Evolutionary conservation across 2,113 vertebrate species (phyloP).

Genomic region (Corythornis vintsioides): DNA sequence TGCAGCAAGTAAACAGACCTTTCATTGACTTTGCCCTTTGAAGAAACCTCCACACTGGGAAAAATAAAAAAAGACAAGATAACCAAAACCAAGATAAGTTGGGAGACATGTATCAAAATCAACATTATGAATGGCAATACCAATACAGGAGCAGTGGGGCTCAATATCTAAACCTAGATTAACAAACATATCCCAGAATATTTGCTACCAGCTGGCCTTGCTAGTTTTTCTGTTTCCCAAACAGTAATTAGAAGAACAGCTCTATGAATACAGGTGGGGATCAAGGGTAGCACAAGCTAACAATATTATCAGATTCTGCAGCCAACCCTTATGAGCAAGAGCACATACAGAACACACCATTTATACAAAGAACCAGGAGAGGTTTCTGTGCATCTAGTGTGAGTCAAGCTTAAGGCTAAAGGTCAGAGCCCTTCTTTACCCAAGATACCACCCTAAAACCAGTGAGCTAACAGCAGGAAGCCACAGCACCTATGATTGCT

Average conservation of each 20-base stretch:
- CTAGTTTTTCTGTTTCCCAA: neutral
- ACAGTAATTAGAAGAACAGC: neutral
- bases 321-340: neutral
- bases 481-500: neutral
- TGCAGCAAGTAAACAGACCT: neutral
- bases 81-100: neutral
- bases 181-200: neutral
- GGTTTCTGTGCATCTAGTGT: neutral
- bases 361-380: neutral
- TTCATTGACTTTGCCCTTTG: neutral
- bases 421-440: neutral
- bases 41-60: neutral
- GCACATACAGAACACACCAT: fast-evolving
- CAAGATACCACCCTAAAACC: neutral
- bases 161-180: neutral
- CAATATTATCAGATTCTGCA: neutral
- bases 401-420: neutral
- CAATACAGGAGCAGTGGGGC: neutral
- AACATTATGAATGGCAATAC: neutral
- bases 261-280: neutral
- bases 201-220: neutral
- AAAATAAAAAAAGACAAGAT: neutral
- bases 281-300: neutral
- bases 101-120: neutral
- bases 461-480: neutral